Evolutionary conservation across 2,797 vertebrate species (phyloP).

Genomic region (Chiroxiphia lanceolata): DNA sequence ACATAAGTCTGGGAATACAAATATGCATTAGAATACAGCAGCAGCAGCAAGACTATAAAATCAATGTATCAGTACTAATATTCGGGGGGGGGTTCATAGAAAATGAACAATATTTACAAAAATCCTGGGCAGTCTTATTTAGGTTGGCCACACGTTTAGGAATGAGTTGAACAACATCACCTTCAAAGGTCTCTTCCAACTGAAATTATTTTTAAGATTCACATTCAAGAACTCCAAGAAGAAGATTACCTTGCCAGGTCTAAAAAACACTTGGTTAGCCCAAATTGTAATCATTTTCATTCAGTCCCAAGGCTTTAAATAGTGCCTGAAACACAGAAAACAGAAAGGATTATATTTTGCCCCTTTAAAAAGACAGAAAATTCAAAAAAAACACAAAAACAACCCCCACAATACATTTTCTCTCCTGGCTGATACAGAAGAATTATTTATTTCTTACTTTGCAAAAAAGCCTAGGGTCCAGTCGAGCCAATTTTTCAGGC

Average conservation of each 20-base stretch:
- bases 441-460: slow-evolving; percentile 79
- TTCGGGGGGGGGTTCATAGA: neutral
- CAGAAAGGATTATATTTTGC: neutral
- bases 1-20: neutral
- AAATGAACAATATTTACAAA: neutral
- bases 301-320: slow-evolving; percentile 95
- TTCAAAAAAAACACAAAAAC: neutral
- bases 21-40: neutral
- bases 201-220: neutral
- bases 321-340: slow-evolving; percentile 83
- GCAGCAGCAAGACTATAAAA: neutral
- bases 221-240: neutral
- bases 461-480: slow-evolving; percentile 96
- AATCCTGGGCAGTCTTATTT: neutral
- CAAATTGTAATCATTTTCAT: slow-evolving; percentile 97
- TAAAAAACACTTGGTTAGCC: slow-evolving; percentile 96
- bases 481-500: slow-evolving; percentile 89
- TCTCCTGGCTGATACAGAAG: neutral
- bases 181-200: neutral
- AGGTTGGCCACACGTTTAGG: neutral
- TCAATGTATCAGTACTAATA: neutral
- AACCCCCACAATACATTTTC: neutral
- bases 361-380: neutral
- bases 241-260: slow-evolving; percentile 92
- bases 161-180: neutral